Base-by-base conservation (phyloP, 2,113 vertebrate genomes). In the Rhinoptilus africanus region DNA sequence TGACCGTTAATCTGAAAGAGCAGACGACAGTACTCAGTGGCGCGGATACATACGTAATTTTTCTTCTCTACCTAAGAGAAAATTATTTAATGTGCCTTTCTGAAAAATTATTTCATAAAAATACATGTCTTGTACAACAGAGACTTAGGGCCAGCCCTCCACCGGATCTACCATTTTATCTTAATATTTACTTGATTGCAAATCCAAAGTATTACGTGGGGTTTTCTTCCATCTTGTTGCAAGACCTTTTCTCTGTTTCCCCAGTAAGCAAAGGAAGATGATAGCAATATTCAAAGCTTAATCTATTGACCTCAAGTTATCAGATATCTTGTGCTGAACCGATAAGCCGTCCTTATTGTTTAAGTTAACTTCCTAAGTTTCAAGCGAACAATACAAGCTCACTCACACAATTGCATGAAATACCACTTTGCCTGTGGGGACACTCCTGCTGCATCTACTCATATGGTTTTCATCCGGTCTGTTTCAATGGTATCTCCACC, bases 41-140 rank as follows among this genome's bases (percentile, higher is more conserved):
- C 23, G 48, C 10, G 23, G 57, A 69, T 32, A 34, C 18, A 37
- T 6, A 12, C 0, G 0, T 4, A 19, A 5, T 12, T 69, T 78
- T 75, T 23, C 57, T 78, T 34, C 30, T 63, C 43, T 74, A 7
- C 12, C 21, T 76, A 15, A 47, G 4, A 63, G 9, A 85, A 71
- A 83, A 79, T 56, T 22, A 79, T 62, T 56, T n/a, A 30, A 28
- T 34, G 11, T 39, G 47, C 15, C 7, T 20, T 37, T 82, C 69
- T 34, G 39, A 92, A 75, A 85, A 81, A 45, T 5, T 0, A 13
- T 8, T 45, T 75, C 12, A 27, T 81, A n/a, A 85, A 89, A 94
- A 75, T n/a, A 27, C 2, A 8, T 41, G 6, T 35, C 34, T 56
- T 64, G 5, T 81, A 75, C 57, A 89, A 85, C 7, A 37, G 19